A percentile compares a stretch with the other conserved stretches of the same genome.
Conservation (phyloP, 2,888 invertebrate species). For the Mallateleia sp. region DNA sequence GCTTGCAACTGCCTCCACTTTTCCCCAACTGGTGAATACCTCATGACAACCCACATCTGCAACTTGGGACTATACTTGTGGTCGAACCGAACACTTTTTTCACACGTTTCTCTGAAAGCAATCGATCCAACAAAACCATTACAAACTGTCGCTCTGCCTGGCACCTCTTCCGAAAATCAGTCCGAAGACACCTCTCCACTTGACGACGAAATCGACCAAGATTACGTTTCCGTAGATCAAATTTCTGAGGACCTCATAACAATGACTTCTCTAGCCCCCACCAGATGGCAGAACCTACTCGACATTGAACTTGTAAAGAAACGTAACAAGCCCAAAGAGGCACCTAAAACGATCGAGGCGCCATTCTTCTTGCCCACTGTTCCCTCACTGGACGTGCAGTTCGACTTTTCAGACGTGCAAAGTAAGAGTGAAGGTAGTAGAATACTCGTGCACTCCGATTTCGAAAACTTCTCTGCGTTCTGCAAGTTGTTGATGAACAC, state of each 20-base stretch:
- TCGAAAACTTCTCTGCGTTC: constrained; percentile 93
- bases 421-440: constrained; percentile 89
- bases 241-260: constrained; percentile 95
- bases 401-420: constrained; percentile 92
- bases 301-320: constrained; percentile 96
- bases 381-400: constrained; percentile 95
- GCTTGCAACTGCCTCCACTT: constrained; percentile 96
- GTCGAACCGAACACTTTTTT: constrained; percentile 97
- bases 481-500: constrained; percentile 92
- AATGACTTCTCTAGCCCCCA: constrained; percentile 95
- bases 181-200: constrained; percentile 90
- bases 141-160: constrained; percentile 90
- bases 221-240: constrained; percentile 94
- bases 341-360: constrained; percentile 95
- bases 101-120: constrained; percentile 94
- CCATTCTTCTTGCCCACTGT: constrained; percentile 99
- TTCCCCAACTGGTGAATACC: constrained; percentile 97
- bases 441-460: constrained; percentile 91
- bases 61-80: constrained; percentile 98
- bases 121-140: constrained; percentile 90
- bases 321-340: constrained; percentile 97
- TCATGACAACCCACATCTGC: constrained; percentile 97
- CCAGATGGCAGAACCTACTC: constrained; percentile 97
- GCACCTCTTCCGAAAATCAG: constrained; percentile 85
- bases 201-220: constrained; percentile 90